Evolutionary conservation across 2,797 vertebrate genomes (phyloP).

Genomic region (Columba guinea): DNA sequence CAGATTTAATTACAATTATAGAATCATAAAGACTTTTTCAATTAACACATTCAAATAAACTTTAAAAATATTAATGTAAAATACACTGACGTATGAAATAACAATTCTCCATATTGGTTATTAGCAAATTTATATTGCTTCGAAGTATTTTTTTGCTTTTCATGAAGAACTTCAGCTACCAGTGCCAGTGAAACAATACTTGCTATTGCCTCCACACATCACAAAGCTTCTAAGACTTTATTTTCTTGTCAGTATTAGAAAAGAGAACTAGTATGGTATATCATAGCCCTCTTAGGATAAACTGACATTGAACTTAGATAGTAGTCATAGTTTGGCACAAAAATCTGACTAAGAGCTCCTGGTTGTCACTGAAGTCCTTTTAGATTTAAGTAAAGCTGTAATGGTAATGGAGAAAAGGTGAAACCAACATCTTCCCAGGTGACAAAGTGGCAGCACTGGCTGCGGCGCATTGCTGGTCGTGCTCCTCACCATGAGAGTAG

Average conservation of each 20-base stretch:
- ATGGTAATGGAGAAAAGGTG: background rate
- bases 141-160: background rate
- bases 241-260: background rate
- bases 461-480: background rate
- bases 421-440: slow-evolving; percentile 5
- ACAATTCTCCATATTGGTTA: background rate
- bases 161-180: background rate
- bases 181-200: background rate
- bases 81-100: slow-evolving; percentile 41
- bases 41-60: slow-evolving; percentile 48
- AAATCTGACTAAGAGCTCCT: slow-evolving; percentile 3
- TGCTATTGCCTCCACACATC: background rate
- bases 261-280: background rate
- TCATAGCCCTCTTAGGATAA: background rate
- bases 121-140: background rate
- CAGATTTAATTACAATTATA: slow-evolving; percentile 59
- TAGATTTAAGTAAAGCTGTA: slow-evolving; percentile 19
- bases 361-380: slow-evolving; percentile 1
- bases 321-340: background rate
- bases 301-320: background rate
- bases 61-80: slow-evolving; percentile 59
- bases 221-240: background rate
- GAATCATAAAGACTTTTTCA: slow-evolving; percentile 45
- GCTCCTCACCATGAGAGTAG: background rate
- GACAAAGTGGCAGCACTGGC: fast-evolving